These are phyloP conservation scores for Bergia sp. DNA, from an alignment of 92 coral and sea anemone genomes.

Conservation along the genomic window DNA sequence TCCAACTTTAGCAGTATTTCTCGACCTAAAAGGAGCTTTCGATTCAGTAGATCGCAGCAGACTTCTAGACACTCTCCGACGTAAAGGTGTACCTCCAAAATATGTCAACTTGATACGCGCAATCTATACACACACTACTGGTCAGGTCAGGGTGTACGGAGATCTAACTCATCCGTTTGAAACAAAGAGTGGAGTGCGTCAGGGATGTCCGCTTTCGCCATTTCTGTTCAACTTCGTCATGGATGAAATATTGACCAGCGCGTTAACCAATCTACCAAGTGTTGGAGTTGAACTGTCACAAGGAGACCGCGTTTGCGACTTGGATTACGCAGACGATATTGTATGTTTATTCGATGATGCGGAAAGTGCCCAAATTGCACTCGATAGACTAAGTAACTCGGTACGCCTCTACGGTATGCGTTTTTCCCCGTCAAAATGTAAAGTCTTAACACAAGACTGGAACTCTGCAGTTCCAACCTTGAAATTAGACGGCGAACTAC, in stretches of 20 bases:
- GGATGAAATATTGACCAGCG: background rate
- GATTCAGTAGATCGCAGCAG: background rate
- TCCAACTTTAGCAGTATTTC: background rate
- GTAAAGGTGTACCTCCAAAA: background rate
- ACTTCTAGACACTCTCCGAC: no score
- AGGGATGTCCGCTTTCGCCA: no score
- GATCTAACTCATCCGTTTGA: background rate
- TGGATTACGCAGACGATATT: no score
- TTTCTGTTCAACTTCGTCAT: no score
- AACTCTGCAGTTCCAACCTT: background rate
- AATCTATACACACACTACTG: background rate
- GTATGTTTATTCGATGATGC: no score
- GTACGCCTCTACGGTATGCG: background rate
- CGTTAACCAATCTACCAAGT: background rate
- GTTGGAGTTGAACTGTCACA: background rate
- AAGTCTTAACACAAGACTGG: background rate
- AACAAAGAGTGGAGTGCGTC: no score
- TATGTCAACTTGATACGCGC: background rate
- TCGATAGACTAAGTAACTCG: background rate
- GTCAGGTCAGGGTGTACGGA: background rate
- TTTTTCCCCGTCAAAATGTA: background rate
- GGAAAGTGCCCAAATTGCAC: background rate
- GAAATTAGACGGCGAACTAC: background rate
- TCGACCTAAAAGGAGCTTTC: background rate
- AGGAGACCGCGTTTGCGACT: background rate